Evolutionary conservation across 1,140 invertebrate species (phyloP).

Genomic region (Thaumatotibia leucotreta): DNA sequence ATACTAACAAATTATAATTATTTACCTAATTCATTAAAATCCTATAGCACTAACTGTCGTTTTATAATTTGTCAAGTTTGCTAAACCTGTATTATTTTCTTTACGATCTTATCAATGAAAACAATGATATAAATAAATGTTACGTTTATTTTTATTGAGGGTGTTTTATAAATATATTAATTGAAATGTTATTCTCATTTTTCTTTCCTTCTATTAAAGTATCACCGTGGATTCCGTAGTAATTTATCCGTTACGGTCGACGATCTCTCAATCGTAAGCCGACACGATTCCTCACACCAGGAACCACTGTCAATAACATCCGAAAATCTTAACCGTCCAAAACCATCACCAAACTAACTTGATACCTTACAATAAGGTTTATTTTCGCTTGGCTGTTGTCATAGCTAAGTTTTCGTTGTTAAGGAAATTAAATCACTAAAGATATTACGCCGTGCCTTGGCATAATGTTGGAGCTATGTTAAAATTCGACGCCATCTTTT

Average conservation of each 20-base stretch:
- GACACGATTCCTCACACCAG: background rate
- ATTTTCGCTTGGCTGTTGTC: background rate
- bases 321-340: background rate
- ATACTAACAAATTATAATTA: no score
- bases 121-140: no score
- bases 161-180: no score
- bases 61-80: no score
- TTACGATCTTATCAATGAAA: no score
- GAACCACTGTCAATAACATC: background rate
- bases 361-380: background rate
- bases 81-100: no score
- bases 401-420: constrained; percentile 5
- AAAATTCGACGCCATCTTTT: background rate
- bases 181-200: no score
- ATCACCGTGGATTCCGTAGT: background rate
- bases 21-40: no score
- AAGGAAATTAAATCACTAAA: constrained; percentile 14
- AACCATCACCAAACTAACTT: background rate
- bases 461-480: background rate
- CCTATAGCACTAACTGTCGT: no score
- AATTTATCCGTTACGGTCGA: background rate
- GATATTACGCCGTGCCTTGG: constrained; percentile 8
- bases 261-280: background rate
- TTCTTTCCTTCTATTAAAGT: no score
- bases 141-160: no score